A percentile compares a stretch with the other conserved stretches of the same genome.
Evolutionary conservation across 64 coral and sea anemone genomes (phyloP).

Genomic region (Orbicella faveolata): DNA sequence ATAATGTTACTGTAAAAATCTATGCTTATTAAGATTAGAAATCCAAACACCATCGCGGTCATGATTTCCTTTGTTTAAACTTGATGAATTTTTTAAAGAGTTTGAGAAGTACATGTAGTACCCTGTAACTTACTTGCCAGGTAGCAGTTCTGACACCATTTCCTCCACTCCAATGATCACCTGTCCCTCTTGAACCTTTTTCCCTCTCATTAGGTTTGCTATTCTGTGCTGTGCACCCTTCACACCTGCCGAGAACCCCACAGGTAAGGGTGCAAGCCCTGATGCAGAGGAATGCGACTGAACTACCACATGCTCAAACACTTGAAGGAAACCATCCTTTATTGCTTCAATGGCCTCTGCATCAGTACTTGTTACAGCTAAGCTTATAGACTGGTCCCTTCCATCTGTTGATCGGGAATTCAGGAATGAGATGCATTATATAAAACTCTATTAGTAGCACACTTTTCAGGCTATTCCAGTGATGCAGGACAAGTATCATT

Average conservation of each 20-base stretch:
- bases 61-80: too few species aligned
- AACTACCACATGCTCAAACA: constrained; percentile 79
- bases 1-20: too few species aligned
- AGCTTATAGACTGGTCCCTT: constrained; percentile 66
- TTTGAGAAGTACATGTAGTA: too few species aligned
- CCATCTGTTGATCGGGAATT: constrained; percentile 47
- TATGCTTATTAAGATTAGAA: too few species aligned
- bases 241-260: constrained; percentile 74
- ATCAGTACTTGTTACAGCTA: constrained; percentile 69
- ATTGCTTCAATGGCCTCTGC: constrained; percentile 64
- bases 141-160: constrained; percentile 77
- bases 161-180: constrained; percentile 82
- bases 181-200: constrained; percentile 76
- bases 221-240: constrained; percentile 87
- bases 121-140: constrained; percentile 74
- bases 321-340: constrained; percentile 84
- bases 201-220: constrained; percentile 51
- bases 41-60: too few species aligned
- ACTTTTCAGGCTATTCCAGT: too few species aligned
- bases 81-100: too few species aligned
- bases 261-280: constrained; percentile 79
- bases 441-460: background rate
- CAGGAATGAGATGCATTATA: background rate
- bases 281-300: constrained; percentile 59
- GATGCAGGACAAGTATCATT: too few species aligned